Base-by-base conservation (phyloP, 2,888 invertebrate genomes). In the Phyto melanocephala region DNA sequence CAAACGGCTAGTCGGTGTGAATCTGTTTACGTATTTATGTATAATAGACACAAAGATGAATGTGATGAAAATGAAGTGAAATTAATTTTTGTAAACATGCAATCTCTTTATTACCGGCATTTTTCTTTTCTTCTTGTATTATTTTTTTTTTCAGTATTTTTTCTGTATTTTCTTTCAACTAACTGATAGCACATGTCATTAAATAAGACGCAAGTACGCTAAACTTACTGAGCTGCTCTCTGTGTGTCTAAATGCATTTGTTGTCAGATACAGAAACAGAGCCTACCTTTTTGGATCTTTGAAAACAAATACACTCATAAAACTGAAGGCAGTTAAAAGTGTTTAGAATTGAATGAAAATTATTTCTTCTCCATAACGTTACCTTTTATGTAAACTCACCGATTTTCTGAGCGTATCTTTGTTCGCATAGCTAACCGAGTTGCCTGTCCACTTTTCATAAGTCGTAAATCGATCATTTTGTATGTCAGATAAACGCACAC, bases 401-500 rank as follows among this genome's bases (percentile, higher is more conserved):
- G n/a, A 50, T 24, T 56, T 56, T 24, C 56, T 45, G 28, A 35
- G 24, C 17, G 63, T n/a, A 33, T 13, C n/a, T n/a, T n/a, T n/a
- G 15, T 5, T 13, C 15, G 17, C 37, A 37, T 28, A 13, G 52
- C 50, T 17, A 37, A 8, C 28, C 4, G 35, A 40, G 45, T 62
- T 37, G 50, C 11, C 20, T 33, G 52, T 68, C 54, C 72, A 63
- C 20, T 76, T 71, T 71, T 67, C 54, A 62, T 63, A 65, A 22
- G 50, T 50, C 65, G 40, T 62, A 77, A n/a, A 72, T 77, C 81
- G 56, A 81, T 81, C 77, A 81, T 35, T 74, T 71, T 81, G 58
- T 54, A 20, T 56, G 52, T 45, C 71, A 62, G n/a, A n/a, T 60
- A 54, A 75, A 42, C 13, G 22, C 13, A 24, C 15, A 60, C 22